Percentiles rank a stretch among this genome's conserved stretches.
These are phyloP conservation scores for Leptinotarsa haldemani DNA, from an alignment of 2,888 invertebrate species.

Conservation along the genomic window DNA sequence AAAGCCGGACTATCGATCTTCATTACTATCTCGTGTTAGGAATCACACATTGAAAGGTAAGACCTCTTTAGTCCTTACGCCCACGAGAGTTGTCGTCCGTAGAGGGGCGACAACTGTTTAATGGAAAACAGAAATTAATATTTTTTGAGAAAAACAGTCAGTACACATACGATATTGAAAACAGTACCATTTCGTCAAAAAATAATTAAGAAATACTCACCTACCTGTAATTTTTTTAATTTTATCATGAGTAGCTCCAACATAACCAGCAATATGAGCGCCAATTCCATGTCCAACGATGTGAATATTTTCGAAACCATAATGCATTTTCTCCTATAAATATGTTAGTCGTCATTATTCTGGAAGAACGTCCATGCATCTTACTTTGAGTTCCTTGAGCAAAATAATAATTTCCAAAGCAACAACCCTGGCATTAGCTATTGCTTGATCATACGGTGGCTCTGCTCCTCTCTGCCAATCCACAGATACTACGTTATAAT, in stretches of 20 bases:
- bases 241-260: slow-evolving; percentile 61
- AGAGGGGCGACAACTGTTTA: too few relatives aligned
- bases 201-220: not conserved
- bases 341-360: not conserved
- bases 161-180: too few relatives aligned
- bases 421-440: slow-evolving; percentile 71
- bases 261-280: slow-evolving; percentile 69
- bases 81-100: too few relatives aligned
- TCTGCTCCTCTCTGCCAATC: slow-evolving; percentile 69
- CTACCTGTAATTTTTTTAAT: slow-evolving; percentile 62
- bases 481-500: slow-evolving; percentile 66
- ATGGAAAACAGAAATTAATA: too few relatives aligned
- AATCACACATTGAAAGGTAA: too few relatives aligned
- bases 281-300: slow-evolving; percentile 69
- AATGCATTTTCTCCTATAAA: slow-evolving; percentile 40
- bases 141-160: too few relatives aligned
- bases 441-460: slow-evolving; percentile 70
- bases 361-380: not conserved
- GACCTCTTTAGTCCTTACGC: too few relatives aligned
- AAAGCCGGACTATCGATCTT: too few relatives aligned
- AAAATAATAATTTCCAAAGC: slow-evolving; percentile 67
- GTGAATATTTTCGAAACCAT: slow-evolving; percentile 60
- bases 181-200: too few relatives aligned
- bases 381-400: slow-evolving; percentile 63
- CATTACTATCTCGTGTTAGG: too few relatives aligned